Evolutionary conservation across 1,140 invertebrate species (phyloP).

Genomic region (Hermatobates lingyangjiaoensis): DNA sequence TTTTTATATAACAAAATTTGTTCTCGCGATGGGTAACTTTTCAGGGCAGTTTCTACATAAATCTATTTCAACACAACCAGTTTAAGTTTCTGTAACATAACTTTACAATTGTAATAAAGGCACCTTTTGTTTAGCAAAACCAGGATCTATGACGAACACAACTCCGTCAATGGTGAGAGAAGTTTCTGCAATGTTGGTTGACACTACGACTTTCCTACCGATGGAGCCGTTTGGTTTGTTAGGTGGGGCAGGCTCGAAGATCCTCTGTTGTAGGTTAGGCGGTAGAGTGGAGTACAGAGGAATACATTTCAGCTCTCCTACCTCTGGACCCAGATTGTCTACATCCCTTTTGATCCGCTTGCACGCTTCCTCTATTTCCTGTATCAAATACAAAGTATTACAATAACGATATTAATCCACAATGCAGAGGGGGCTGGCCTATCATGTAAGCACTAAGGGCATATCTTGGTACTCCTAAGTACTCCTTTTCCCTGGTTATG

Average conservation of each 20-base stretch:
- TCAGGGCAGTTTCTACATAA: too few species aligned
- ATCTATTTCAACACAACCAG: too few species aligned
- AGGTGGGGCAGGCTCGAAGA: conserved; percentile 89
- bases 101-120: too few species aligned
- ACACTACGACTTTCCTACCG: conserved; percentile 88
- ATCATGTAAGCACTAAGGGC: neutral
- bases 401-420: too few species aligned
- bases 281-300: conserved; percentile 96
- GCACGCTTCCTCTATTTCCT: conserved; percentile 99
- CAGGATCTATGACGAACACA: conserved; percentile 99
- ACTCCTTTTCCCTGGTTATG: too few species aligned
- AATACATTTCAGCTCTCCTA: conserved; percentile 95
- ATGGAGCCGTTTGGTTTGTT: conserved; percentile 86
- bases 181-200: conserved; percentile 98
- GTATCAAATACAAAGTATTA: conserved; percentile 11
- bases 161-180: conserved; percentile 98
- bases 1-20: too few species aligned
- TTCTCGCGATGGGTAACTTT: too few species aligned
- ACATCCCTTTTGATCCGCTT: conserved; percentile 94
- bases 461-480: neutral
- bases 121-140: conserved; percentile 97
- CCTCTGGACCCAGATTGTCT: conserved; percentile 88
- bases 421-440: too few species aligned
- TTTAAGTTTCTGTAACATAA: too few species aligned
- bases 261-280: conserved; percentile 90